phyloP scores from a whole-genome alignment of 2,113 vertebrate genomes.

The Etia nguti region DNA sequence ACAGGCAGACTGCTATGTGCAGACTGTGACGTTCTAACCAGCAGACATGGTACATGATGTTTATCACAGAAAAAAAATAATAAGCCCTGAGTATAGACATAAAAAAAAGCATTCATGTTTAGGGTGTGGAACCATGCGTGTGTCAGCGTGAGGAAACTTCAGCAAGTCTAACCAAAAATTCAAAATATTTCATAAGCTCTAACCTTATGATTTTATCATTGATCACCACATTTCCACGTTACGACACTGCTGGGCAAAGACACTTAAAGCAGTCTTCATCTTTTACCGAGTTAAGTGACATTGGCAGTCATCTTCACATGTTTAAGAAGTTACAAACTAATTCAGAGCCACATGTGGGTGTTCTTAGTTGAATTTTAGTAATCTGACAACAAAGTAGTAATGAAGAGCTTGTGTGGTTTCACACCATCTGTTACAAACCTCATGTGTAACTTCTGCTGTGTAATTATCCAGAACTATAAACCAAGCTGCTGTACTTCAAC shows the following conservation, averaged over 20 bases:
- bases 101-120: neutral
- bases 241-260: neutral
- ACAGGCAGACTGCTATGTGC: neutral
- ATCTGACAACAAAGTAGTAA: neutral
- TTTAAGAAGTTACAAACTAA: neutral
- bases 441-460: neutral
- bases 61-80: neutral
- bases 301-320: neutral
- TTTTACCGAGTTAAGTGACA: neutral
- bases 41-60: neutral
- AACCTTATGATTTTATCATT: neutral
- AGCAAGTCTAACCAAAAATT: neutral
- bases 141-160: neutral
- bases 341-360: neutral
- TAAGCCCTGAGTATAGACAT: neutral
- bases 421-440: slow-evolving; percentile 1
- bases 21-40: neutral
- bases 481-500: neutral
- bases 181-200: neutral
- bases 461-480: slow-evolving; percentile 14
- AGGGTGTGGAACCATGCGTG: fast-evolving
- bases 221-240: neutral
- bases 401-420: slow-evolving; percentile 30
- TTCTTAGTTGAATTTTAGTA: neutral
- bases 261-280: neutral